phyloP scores from a whole-genome alignment of 2,797 vertebrate species.

The Otolemur crassicaudatus region DNA sequence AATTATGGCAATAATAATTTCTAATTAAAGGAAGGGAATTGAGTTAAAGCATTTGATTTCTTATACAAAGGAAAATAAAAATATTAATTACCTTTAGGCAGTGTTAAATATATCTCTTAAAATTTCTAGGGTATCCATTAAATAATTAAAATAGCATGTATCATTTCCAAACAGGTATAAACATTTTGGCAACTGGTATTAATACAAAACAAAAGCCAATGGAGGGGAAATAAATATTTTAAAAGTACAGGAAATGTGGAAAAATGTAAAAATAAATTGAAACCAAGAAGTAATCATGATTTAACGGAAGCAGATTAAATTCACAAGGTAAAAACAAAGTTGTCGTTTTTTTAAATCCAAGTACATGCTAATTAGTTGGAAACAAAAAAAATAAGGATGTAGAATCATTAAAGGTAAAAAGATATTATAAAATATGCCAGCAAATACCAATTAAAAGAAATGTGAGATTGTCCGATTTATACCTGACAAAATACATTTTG shows the following conservation, averaged over 20 bases:
- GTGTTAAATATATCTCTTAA: neutral
- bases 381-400: neutral
- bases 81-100: neutral
- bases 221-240: neutral
- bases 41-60: neutral
- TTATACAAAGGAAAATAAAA: neutral
- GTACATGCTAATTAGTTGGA: neutral
- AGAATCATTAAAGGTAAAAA: neutral
- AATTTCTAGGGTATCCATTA: neutral
- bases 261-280: constrained; percentile 27
- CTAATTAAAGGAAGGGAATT: neutral
- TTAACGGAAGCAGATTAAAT: neutral
- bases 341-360: neutral
- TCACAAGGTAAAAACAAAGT: neutral
- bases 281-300: neutral
- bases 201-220: neutral
- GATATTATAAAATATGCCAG: neutral
- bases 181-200: neutral
- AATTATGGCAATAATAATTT: neutral
- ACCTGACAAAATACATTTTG: constrained; percentile 5
- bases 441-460: neutral
- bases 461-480: neutral
- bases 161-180: constrained; percentile 1
- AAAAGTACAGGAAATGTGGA: neutral
- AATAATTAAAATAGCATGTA: neutral